Evolutionary conservation across 1,140 invertebrate genomes (phyloP).

Genomic region (Sycobia sp.): DNA sequence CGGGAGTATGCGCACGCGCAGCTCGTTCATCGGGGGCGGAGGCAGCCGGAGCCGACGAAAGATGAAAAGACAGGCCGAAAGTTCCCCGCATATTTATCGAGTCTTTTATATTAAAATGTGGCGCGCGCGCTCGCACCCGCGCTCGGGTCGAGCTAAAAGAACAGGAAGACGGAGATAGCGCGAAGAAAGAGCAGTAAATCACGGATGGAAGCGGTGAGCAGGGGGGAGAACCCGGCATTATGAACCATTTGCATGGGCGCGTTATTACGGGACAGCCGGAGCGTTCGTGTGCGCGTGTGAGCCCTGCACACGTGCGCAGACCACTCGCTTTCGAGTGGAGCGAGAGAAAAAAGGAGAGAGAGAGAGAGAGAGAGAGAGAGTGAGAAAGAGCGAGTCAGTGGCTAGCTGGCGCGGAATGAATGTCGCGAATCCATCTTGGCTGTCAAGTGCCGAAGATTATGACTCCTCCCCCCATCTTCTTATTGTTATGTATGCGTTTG

Average conservation of each 20-base stretch:
- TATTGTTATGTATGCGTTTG: neutral
- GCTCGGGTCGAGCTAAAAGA: too few relatives aligned
- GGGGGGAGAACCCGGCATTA: constrained; percentile 35
- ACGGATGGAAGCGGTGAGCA: too few relatives aligned
- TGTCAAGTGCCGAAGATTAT: constrained; percentile 40
- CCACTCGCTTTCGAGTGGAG: too few relatives aligned
- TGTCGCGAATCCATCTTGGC: constrained; percentile 43
- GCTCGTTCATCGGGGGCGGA: neutral
- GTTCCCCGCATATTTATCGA: constrained; percentile 44
- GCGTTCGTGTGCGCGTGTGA: too few relatives aligned
- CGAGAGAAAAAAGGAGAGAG: too few relatives aligned
- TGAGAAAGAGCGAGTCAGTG: too few relatives aligned
- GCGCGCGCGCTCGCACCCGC: constrained; percentile 16
- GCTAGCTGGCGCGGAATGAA: constrained; percentile 38
- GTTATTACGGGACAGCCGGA: constrained; percentile 39
- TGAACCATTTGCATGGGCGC: constrained; percentile 43
- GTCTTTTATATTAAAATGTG: constrained; percentile 47
- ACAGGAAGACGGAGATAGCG: constrained; percentile 4
- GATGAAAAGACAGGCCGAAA: constrained; percentile 17
- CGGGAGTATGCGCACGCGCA: too few relatives aligned
- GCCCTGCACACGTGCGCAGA: too few relatives aligned
- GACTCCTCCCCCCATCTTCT: constrained; percentile 4
- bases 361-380: too few relatives aligned
- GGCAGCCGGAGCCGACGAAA: neutral
- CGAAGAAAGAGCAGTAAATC: constrained; percentile 40